A percentile compares a stretch with the other conserved stretches of the same genome.
Evolutionary conservation across 2,797 vertebrate genomes (phyloP).

Genomic region (Enteromius thamalakanensis): DNA sequence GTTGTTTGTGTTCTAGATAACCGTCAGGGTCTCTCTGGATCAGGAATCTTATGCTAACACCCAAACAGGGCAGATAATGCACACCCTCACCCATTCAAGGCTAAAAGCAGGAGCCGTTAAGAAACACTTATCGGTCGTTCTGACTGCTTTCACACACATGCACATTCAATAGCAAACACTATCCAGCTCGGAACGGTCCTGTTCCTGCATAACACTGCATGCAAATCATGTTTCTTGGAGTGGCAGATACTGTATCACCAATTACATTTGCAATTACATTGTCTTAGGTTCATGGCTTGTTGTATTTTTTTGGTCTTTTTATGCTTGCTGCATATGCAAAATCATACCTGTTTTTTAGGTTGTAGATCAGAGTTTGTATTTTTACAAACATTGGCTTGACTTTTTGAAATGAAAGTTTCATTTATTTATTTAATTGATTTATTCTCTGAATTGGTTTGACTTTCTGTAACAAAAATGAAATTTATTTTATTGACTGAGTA

Average conservation of each 20-base stretch:
- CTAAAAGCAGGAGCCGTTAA: conserved; percentile 34
- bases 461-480: not conserved
- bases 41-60: conserved; percentile 22
- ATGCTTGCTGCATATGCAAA: not conserved
- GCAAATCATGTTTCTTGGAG: conserved; percentile 5
- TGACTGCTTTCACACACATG: conserved; percentile 36
- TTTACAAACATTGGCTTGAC: not conserved
- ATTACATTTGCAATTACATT: not conserved
- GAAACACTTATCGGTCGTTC: conserved; percentile 47
- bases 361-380: not conserved
- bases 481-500: not conserved
- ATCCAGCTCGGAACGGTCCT: not conserved
- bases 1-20: conserved; percentile 29
- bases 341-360: not conserved
- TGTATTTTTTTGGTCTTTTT: not conserved
- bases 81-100: conserved; percentile 48
- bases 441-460: not conserved
- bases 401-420: not conserved
- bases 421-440: not conserved
- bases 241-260: not conserved
- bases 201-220: conserved; percentile 30
- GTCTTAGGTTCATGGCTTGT: not conserved
- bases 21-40: conserved; percentile 14
- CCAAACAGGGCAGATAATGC: conserved; percentile 42
- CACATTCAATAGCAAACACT: not conserved